phyloP scores from a whole-genome alignment of 2,888 invertebrate species.

The Orthosia cruda region DNA sequence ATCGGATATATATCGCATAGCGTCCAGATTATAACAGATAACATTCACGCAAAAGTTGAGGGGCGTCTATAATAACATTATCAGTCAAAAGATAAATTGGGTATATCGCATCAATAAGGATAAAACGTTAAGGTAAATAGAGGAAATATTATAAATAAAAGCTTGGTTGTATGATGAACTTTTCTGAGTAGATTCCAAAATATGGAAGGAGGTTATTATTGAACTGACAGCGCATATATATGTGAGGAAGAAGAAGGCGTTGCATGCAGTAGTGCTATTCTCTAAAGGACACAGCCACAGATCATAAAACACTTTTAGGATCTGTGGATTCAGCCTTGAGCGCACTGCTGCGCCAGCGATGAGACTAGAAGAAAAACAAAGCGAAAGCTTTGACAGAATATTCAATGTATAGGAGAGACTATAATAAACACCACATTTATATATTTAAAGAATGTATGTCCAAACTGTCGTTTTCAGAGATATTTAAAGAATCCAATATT shows the following conservation, averaged over 20 bases:
- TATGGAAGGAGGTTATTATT: neutral
- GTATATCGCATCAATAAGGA: constrained; percentile 55
- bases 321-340: no score
- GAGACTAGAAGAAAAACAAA: no score
- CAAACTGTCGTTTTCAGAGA: no score
- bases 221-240: neutral
- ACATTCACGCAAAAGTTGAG: constrained; percentile 36
- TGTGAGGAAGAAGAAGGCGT: neutral
- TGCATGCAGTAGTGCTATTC: no score
- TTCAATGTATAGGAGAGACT: no score
- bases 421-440: no score
- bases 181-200: neutral
- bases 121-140: constrained; percentile 53
- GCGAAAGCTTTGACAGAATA: no score
- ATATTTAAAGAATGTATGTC: no score
- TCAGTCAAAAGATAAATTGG: constrained; percentile 58
- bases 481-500: no score
- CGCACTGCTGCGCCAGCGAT: no score
- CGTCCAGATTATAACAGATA: constrained; percentile 57
- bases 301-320: no score
- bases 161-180: neutral
- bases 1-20: constrained; percentile 52
- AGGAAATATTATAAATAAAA: constrained; percentile 33
- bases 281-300: no score
- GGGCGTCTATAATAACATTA: constrained; percentile 60